Evolutionary conservation across 1,140 invertebrate genomes (phyloP).

Genomic region (Alviniconcha marisindica): DNA sequence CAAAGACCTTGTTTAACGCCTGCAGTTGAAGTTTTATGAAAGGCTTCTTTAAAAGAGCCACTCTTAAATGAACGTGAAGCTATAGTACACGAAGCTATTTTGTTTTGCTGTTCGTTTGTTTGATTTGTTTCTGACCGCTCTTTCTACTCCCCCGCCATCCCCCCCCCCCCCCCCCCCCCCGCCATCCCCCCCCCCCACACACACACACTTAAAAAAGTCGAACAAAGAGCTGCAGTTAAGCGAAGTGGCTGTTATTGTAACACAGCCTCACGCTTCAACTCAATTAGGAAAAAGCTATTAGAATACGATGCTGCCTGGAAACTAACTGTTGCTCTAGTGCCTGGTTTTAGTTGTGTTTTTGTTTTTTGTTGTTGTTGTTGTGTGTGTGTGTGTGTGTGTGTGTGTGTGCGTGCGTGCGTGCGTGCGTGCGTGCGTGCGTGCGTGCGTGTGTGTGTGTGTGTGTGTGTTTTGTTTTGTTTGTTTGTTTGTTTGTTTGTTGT

Average conservation of each 20-base stretch:
- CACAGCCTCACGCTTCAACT: too few species aligned
- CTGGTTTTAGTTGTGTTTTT: too few species aligned
- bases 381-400: not conserved
- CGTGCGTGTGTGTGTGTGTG: slow-evolving; percentile 11
- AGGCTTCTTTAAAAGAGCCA: not conserved
- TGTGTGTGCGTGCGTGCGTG: slow-evolving; percentile 11
- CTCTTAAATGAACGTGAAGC: too few species aligned
- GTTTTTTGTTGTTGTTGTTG: not conserved
- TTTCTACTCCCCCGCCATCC: not conserved
- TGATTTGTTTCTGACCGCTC: too few species aligned
- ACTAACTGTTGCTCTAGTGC: too few species aligned
- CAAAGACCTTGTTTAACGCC: not conserved
- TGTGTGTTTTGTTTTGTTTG: not conserved
- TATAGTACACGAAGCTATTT: too few species aligned
- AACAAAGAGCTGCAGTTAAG: too few species aligned
- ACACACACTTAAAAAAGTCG: not conserved
- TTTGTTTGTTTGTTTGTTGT: not conserved
- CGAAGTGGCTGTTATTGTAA: too few species aligned
- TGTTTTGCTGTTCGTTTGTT: too few species aligned
- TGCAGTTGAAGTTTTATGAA: not conserved
- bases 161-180: not conserved
- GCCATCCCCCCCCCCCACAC: not conserved
- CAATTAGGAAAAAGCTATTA: too few species aligned
- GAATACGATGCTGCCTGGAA: too few species aligned
- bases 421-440: slow-evolving; percentile 25